Base-by-base conservation (phyloP, 2,888 invertebrate genomes). In the Helobdella robusta region DNA sequence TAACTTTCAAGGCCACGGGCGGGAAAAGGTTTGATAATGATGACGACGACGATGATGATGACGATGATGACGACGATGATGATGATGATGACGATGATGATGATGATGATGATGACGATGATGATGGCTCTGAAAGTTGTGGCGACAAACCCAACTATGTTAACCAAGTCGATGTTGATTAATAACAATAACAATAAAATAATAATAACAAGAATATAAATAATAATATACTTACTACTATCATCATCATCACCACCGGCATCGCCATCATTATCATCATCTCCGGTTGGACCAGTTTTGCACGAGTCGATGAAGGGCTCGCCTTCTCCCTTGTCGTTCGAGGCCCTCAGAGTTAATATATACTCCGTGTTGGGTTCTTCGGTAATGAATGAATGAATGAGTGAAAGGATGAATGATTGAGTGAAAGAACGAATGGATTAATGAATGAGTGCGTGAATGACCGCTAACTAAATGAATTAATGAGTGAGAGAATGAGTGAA, bases 1-100 rank as follows among this genome's bases (percentile, higher is more conserved):
- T 88, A 0, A 93, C 93, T 80, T 78, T 87, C 3, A 92, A 81
- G 0, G 89, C 91, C 28, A 91, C 86, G 0, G 92, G 92, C n/a
- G 91, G 89, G 73, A 87, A 84, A 70, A 91, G 62, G 4, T 4
- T 5, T 20, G 54, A 60, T 60, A 30, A 44, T 44, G 18, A 44
- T 60, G 23, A 6, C 3, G 44, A 44, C n/a, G 44, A 60, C 46
- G 1, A 60, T 52, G 50, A 52, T 35, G 50, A 63, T 52, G 50
- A 28, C 3, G 50, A 5, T 63, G 48, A 52, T 63, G 32, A 63
- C 52, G 50, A 50, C 4, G 32, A 52, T 52, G 50, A 52, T 30
- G 50, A 63, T 63, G 50, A 63, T 30, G 50, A 63, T 63, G 50
- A 63, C 34, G 50, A 48, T 63, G 50, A 63, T 52, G 63, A 63